Evolutionary conservation across 1,140 invertebrate genomes (phyloP), one percentile per base, ranked within the genome.

Genomic region (Himalopsyche phryganea): DNA sequence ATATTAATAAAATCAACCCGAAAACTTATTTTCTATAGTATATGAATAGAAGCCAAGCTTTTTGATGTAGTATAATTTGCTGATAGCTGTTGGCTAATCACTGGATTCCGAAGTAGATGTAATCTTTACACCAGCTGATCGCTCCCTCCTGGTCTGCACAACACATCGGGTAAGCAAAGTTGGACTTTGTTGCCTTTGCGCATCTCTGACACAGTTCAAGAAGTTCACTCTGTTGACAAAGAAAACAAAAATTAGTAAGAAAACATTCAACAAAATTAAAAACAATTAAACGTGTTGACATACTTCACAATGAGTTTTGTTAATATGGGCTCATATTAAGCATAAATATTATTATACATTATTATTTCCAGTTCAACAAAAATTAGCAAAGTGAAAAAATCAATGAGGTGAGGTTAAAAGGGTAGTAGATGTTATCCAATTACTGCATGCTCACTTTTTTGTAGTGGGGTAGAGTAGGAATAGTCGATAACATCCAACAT

Each of bases 141-240:
- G 67, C 66, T 32, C 67, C 63, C 55, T 71, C 69, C 47, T 50
- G 40, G 32, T 66, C 58, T 6, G 41, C 28, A 56, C 74, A 76
- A 58, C 74, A 76, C 65, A 73, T 66, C 10, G 73, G 72, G 59
- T 73, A 74, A 3, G 71, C 72, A 7, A 67, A 52, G 6, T 55
- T 59, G 1, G 71, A 73, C 60, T 70, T 70, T 0, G 74, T 73
- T 23, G 65, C 66, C 50, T 70, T 73, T 1, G 74, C 74, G 60
- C 74, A 76, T 58, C 65, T 61, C 50, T 76, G 74, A 58, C 74
- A 76, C 10, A 74, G 18, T 20, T 65, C 66, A 40, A 66, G 55
- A 14, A 69, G 60, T 17, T 66, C 60, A n/a, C 48, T 51, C 72
- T 75, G 62, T 1, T 66, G 69, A 51, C 35, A 36, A 41, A 48